These are phyloP conservation scores for Polia nebulosa DNA, from an alignment of 2,888 invertebrate species.

Conservation along the genomic window DNA sequence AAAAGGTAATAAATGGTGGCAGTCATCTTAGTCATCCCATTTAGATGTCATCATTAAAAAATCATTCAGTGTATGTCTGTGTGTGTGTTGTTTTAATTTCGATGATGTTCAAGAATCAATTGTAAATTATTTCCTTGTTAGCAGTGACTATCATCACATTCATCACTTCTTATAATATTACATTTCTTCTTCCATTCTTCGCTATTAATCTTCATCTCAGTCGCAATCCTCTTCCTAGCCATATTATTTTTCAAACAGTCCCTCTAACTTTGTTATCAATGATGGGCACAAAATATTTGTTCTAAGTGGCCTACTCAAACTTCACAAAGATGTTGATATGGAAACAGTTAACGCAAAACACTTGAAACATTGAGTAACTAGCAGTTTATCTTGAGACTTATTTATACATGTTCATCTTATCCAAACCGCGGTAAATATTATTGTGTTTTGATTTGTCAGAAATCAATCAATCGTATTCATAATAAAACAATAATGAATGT, in stretches of 20 bases:
- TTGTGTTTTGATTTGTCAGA: conserved; percentile 20
- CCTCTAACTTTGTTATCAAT: conserved; percentile 1
- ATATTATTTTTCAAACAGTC: neutral
- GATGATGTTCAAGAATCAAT: too few relatives aligned
- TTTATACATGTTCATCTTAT: conserved; percentile 16
- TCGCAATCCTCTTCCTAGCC: neutral
- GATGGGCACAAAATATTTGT: conserved; percentile 1
- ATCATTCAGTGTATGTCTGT: too few relatives aligned
- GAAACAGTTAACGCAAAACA: conserved; percentile 25
- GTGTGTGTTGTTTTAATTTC: too few relatives aligned
- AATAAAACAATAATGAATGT: neutral
- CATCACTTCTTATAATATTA: too few relatives aligned
- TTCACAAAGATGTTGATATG: neutral
- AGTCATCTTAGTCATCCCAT: too few relatives aligned
- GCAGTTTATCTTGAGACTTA: conserved; percentile 18
- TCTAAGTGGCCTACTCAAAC: conserved; percentile 27
- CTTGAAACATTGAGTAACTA: conserved; percentile 25
- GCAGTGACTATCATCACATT: neutral
- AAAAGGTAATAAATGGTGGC: too few relatives aligned
- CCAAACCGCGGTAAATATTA: conserved; percentile 1
- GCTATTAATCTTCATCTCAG: neutral
- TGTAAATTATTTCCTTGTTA: neutral
- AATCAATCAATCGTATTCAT: conserved; percentile 16
- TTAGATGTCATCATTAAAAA: too few relatives aligned
- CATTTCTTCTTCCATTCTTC: neutral